Base-by-base conservation (phyloP, 2,113 vertebrate species). In the Peromyscus maniculatus region DNA sequence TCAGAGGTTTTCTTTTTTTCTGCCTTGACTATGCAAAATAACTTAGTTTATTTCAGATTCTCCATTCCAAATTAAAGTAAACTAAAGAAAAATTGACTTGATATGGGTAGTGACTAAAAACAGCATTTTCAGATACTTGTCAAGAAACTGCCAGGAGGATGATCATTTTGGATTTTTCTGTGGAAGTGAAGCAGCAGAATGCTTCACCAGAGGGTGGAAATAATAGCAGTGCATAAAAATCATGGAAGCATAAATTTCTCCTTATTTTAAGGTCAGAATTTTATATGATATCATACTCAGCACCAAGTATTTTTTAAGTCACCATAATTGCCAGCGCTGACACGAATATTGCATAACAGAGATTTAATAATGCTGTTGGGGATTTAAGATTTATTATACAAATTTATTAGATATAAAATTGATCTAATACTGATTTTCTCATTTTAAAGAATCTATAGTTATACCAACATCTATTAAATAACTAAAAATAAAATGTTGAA, bases 261-360 rank as follows among this genome's bases (percentile, higher is more conserved):
- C 67, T 91, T 22, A 57, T 77, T 75, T 91, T 79, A 39, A 96
- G 36, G 66, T 82, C 72, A 96, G 72, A 88, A 19, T 88, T 84
- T 74, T 92, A 84, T 88, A 74, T 6, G 67, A 28, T 79, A 55
- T 79, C 9, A 33, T 74, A 43, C 19, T 78, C 87, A 84, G 19
- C 46, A 75, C 3, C 11, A 88, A 33, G 7, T 46, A 17, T n/a
- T 96, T 89, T 55, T 36, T 0, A 91, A 67, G 46, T 80, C 16
- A 88, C 10, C 17, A 66, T 95, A 66, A 49, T 91, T 78, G 7
- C 77, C 89, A 80, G 36, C 31, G 52, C 57, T 71, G 77, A 89
- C 31, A 10, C 86, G 24, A 93, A 4, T 91, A 66, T 46, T 94
- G 6, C 57, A 7, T 92, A 67, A 86, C n/a, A 72, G 9, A 94